Base-by-base conservation (phyloP, 2,888 invertebrate genomes). In the Andrena trimmerana region DNA sequence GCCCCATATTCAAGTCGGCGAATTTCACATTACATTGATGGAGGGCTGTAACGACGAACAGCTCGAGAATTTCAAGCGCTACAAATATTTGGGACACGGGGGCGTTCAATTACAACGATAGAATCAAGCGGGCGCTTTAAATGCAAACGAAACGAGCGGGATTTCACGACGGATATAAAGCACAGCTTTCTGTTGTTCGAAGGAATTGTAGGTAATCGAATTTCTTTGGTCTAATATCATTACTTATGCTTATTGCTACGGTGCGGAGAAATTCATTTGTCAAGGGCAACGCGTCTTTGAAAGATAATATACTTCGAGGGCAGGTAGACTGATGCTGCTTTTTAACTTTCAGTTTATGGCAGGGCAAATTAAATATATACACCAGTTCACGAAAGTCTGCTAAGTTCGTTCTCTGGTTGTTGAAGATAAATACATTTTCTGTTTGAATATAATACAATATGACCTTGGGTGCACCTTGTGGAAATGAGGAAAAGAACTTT, bases 1-100 rank as follows among this genome's bases (percentile, higher is more conserved):
- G 42, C 54, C 78, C 42, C 4, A 5, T 5, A 42, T 42, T 42
- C 42, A 16, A 42, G 65, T 66, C 71, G 78, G 24, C 71, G 33
- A 67, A 60, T 33, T 74, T 74, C 48, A 52, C 63, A 67, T 71
- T 62, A 57, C 70, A 24, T 42, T 16, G 68, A 71, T 52, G 71
- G 59, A 70, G 27, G 50, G 29, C 48, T 10, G 57, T 48, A 68
- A 29, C 69, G 36, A 54, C 48, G 65, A 52, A 60, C 66, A 70
- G 24, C 42, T 52, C 7, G 1, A 29, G 16, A 63, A 52, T 69
- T 70, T 29, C 63, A 8, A 33, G 24, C n/a, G 57, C 24, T 48
- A 48, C 48, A 2, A 36, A 63, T 63, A 48, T 69, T 74, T 20
- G 31, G 52, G 10, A 24, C 66, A 24, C 16, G n/a, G 2, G 42